Evolutionary conservation across 64 coral and sea anemone species (phyloP).

Genomic region (Pocillopora verrucosa): DNA sequence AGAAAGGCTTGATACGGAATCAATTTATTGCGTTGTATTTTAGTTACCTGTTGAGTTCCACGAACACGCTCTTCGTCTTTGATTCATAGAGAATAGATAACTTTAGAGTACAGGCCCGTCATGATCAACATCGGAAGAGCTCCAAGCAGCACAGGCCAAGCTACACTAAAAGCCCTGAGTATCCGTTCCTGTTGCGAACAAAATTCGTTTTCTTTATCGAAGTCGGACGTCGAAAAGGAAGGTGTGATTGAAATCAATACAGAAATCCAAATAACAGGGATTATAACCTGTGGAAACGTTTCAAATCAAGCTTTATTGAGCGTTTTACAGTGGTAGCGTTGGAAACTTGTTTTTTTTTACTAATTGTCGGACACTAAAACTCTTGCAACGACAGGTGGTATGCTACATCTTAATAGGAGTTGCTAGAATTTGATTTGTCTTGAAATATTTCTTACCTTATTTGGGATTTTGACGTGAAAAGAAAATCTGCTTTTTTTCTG

Average conservation of each 20-base stretch:
- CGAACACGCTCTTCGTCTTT: background rate
- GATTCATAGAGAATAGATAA: conserved; percentile 17
- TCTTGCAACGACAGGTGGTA: too few relatives aligned
- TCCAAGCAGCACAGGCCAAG: conserved; percentile 9
- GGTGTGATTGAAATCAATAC: conserved; percentile 14
- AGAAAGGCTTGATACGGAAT: too few relatives aligned
- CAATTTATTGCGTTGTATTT: too few relatives aligned
- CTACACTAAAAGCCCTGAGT: conserved; percentile 21
- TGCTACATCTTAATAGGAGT: too few relatives aligned
- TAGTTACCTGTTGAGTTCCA: background rate
- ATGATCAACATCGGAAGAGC: background rate
- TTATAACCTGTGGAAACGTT: background rate
- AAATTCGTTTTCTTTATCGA: conserved; percentile 24
- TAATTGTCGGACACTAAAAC: too few relatives aligned
- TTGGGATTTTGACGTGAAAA: too few relatives aligned
- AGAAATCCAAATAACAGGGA: conserved; percentile 21
- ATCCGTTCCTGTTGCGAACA: conserved; percentile 29
- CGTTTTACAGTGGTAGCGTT: too few relatives aligned
- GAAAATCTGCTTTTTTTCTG: too few relatives aligned
- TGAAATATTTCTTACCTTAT: too few relatives aligned
- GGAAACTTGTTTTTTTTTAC: too few relatives aligned
- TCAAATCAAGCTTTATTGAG: background rate
- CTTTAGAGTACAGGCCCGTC: conserved; percentile 13
- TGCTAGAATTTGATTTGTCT: too few relatives aligned
- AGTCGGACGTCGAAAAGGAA: conserved; percentile 27